phyloP scores from a whole-genome alignment of 2,113 vertebrate species.

The Saccopteryx leptura region DNA sequence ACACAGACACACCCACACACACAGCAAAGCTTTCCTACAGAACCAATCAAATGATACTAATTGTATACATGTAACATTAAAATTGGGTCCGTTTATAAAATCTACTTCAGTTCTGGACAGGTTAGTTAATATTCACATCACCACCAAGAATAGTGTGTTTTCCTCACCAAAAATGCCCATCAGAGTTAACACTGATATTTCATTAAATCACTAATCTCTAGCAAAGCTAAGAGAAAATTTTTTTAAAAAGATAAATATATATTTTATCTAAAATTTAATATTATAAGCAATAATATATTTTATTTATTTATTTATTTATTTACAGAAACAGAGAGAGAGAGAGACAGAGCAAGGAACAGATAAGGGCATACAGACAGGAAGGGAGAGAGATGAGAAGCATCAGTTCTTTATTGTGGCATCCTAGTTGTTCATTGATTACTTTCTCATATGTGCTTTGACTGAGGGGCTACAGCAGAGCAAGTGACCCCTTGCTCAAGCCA shows the following conservation, averaged over 20 bases:
- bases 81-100: conserved; percentile 32
- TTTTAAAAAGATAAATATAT: background rate
- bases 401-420: too few relatives aligned
- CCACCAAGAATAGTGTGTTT: background rate
- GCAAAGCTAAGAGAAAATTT: conserved; percentile 35
- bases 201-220: background rate
- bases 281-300: background rate
- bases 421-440: too few relatives aligned
- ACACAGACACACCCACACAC: background rate
- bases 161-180: background rate
- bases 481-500: too few relatives aligned
- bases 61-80: conserved; percentile 53
- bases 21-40: conserved; percentile 29
- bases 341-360: too few relatives aligned
- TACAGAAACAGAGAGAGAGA: too few relatives aligned
- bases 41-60: background rate
- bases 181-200: background rate
- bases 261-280: conserved; percentile 13
- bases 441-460: too few relatives aligned
- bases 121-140: background rate
- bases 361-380: too few relatives aligned
- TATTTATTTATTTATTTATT: too few relatives aligned
- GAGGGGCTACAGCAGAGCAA: too few relatives aligned
- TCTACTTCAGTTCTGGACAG: background rate
- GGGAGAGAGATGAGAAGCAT: too few relatives aligned